These are phyloP conservation scores for Pseudonaja textilis DNA, from an alignment of 2,113 vertebrate species.

Conservation along the genomic window DNA sequence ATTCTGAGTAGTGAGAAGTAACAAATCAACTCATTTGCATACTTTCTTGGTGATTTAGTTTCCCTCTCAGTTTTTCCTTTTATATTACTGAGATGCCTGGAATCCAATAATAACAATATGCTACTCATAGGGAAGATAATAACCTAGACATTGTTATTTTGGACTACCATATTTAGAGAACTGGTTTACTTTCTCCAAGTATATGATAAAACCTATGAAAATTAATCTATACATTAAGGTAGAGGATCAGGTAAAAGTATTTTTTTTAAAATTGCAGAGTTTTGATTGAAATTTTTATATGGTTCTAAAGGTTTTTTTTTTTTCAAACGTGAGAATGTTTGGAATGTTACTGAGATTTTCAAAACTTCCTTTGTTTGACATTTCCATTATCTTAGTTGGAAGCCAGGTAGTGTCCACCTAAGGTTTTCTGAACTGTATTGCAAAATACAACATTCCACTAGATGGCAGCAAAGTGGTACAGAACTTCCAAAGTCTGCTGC, in stretches of 20 bases:
- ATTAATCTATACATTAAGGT: not conserved
- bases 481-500: not conserved
- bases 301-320: not conserved
- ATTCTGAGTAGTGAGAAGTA: not conserved
- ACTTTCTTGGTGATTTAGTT: not conserved
- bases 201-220: not conserved
- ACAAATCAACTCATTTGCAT: not conserved
- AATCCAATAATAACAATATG: not conserved
- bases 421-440: not conserved
- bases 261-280: not conserved
- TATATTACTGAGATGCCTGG: not conserved
- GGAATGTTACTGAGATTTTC: not conserved
- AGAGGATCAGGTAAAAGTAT: not conserved
- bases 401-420: not conserved
- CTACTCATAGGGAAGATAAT: not conserved
- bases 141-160: not conserved
- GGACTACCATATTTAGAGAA: not conserved
- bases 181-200: not conserved
- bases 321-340: not conserved
- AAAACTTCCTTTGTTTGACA: not conserved
- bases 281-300: not conserved
- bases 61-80: not conserved
- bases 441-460: not conserved
- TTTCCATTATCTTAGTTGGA: not conserved
- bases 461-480: not conserved